Percentiles rank a stretch among this genome's conserved stretches.
phyloP scores from a whole-genome alignment of 1,140 invertebrate species.

The Kradibia gibbosae region DNA sequence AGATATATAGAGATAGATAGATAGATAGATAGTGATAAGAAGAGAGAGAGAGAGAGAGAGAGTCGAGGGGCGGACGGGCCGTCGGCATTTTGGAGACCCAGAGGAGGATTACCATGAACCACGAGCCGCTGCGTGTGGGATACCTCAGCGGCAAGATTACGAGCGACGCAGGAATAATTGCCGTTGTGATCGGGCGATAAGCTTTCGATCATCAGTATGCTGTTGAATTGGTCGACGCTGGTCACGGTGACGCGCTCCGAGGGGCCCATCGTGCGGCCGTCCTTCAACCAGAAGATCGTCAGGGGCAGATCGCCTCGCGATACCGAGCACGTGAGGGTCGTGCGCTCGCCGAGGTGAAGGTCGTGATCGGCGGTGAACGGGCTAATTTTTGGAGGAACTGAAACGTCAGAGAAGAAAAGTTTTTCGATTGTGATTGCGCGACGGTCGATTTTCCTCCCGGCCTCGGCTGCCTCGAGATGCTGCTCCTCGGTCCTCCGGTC shows the following conservation, averaged over 20 bases:
- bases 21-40: constrained; percentile 20
- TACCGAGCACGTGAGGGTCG: constrained; percentile 83
- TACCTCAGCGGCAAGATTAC: constrained; percentile 82
- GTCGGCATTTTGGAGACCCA: constrained; percentile 61
- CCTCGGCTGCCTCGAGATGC: not conserved
- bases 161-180: constrained; percentile 83
- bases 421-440: constrained; percentile 32
- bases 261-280: constrained; percentile 78
- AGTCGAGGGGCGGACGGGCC: constrained; percentile 64
- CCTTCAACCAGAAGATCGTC: constrained; percentile 84
- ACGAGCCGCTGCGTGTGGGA: constrained; percentile 81
- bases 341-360: constrained; percentile 83
- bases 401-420: constrained; percentile 68
- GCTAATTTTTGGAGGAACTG: constrained; percentile 88
- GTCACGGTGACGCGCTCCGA: constrained; percentile 78
- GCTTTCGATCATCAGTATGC: constrained; percentile 84
- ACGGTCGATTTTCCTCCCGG: not conserved
- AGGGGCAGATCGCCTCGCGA: constrained; percentile 85
- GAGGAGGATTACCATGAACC: constrained; percentile 83
- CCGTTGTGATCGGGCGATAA: constrained; percentile 84
- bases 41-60: constrained; percentile 30
- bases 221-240: constrained; percentile 84
- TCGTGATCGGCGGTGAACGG: constrained; percentile 81
- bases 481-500: not conserved
- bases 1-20: not conserved